phyloP scores from a whole-genome alignment of 2,888 invertebrate genomes.

The Folsomia manolachei region DNA sequence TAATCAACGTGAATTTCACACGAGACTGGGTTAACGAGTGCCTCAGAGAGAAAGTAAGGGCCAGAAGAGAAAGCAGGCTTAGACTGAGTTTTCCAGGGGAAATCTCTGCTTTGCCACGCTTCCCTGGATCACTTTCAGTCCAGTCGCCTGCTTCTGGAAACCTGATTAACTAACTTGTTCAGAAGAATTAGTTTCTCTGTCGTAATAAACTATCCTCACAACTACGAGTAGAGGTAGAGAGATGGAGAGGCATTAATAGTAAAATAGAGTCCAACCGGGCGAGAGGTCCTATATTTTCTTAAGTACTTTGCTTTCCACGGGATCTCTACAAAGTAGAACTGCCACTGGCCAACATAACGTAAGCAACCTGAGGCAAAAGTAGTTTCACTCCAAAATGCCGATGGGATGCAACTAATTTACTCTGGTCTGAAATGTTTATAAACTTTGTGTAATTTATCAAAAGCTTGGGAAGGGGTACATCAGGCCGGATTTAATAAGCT shows the following conservation, averaged over 20 bases:
- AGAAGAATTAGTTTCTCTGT: constrained; percentile 8
- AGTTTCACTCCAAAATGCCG: background rate
- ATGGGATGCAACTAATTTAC: background rate
- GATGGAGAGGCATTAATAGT: too few relatives aligned
- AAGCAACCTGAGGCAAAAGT: too few relatives aligned
- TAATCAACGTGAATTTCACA: constrained; percentile 11
- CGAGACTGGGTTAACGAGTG: constrained; percentile 9
- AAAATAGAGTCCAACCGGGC: background rate
- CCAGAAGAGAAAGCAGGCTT: background rate
- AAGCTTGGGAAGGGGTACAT: too few relatives aligned
- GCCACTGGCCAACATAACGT: background rate
- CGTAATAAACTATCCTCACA: background rate
- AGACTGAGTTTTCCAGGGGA: background rate
- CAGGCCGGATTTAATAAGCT: too few relatives aligned
- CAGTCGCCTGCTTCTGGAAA: background rate
- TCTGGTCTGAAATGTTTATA: background rate
- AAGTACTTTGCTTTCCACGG: background rate
- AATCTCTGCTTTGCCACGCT: too few relatives aligned
- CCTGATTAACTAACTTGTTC: constrained; percentile 12
- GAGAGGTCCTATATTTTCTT: background rate
- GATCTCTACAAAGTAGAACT: too few relatives aligned
- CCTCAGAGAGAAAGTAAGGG: background rate
- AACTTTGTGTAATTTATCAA: background rate
- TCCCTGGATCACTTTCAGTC: background rate
- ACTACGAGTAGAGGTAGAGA: too few relatives aligned